Evolutionary conservation across 2,113 vertebrate genomes (phyloP).

Genomic region (Myrmecophaga tridactyla): DNA sequence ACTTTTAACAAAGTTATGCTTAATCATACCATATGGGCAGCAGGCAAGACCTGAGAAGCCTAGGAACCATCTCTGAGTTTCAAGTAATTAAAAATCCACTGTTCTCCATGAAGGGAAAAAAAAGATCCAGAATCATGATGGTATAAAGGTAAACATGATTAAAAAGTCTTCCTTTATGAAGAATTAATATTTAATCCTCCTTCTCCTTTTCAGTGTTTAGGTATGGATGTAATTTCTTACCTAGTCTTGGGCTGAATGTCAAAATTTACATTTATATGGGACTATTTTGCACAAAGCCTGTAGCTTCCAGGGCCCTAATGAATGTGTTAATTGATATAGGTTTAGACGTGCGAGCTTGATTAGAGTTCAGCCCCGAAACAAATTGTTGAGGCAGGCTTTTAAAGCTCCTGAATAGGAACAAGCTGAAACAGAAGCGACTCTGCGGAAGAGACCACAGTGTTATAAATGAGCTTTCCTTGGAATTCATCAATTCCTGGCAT

Average conservation of each 20-base stretch:
- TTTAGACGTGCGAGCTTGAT: slow-evolving; percentile 66
- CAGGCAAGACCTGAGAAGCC: background rate
- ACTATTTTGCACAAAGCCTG: slow-evolving; percentile 45
- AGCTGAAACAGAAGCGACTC: background rate
- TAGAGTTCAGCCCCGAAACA: slow-evolving; percentile 62
- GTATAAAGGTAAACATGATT: slow-evolving; percentile 61
- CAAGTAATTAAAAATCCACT: slow-evolving; percentile 57
- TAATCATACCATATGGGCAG: background rate
- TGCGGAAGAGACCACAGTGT: background rate
- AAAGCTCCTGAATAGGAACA: background rate
- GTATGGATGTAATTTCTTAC: slow-evolving; percentile 36
- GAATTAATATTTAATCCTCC: slow-evolving; percentile 57
- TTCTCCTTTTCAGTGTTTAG: background rate
- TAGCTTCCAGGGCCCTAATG: slow-evolving; percentile 59
- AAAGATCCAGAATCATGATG: background rate
- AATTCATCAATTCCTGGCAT: slow-evolving; percentile 4
- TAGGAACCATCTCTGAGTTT: background rate
- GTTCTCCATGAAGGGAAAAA: slow-evolving; percentile 8
- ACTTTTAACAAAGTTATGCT: slow-evolving; percentile 36
- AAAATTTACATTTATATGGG: slow-evolving; percentile 78
- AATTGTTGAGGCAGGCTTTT: slow-evolving; percentile 48
- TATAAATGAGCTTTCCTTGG: slow-evolving; percentile 55
- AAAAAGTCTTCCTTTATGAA: slow-evolving; percentile 43
- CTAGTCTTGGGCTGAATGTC: slow-evolving; percentile 29
- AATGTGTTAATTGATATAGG: slow-evolving; percentile 72